A percentile compares a stretch with the other conserved stretches of the same genome.
Evolutionary conservation across 2,888 invertebrate species (phyloP).

Genomic region (Sepioteuthis lessoniana): DNA sequence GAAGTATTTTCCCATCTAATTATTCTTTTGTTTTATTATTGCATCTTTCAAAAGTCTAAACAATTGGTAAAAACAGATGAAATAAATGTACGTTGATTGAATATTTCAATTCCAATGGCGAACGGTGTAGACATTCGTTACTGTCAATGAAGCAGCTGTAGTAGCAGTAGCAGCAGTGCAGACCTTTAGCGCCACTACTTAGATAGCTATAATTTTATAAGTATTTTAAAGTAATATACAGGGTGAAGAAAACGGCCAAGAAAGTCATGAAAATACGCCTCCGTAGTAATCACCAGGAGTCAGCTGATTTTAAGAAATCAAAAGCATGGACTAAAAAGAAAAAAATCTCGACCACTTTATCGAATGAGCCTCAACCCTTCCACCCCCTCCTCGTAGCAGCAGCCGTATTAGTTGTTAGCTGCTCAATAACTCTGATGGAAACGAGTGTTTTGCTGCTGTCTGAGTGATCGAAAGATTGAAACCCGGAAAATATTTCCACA

Average conservation of each 20-base stretch:
- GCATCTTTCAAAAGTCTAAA: background rate
- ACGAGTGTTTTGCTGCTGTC: constrained; percentile 4
- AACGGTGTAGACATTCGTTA: background rate
- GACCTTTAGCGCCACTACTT: background rate
- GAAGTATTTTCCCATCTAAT: background rate
- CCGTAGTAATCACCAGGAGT: background rate
- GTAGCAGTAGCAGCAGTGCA: background rate
- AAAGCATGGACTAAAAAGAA: background rate
- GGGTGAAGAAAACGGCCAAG: background rate
- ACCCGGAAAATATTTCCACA: constrained; percentile 6
- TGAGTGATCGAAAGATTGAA: background rate
- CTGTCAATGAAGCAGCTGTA: background rate
- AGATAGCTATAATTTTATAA: background rate
- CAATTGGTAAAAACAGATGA: background rate
- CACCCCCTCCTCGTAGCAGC: background rate
- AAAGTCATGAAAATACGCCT: background rate
- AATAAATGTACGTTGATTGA: background rate
- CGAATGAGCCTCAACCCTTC: background rate
- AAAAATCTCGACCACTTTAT: background rate
- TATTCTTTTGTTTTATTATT: background rate
- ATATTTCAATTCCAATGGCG: background rate
- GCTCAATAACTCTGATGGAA: background rate
- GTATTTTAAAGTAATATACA: too few species aligned
- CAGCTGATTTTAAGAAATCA: background rate
- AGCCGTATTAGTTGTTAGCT: background rate